These are phyloP conservation scores for Leptothorax acervorum DNA, from an alignment of 2,888 invertebrate species.

Conservation along the genomic window DNA sequence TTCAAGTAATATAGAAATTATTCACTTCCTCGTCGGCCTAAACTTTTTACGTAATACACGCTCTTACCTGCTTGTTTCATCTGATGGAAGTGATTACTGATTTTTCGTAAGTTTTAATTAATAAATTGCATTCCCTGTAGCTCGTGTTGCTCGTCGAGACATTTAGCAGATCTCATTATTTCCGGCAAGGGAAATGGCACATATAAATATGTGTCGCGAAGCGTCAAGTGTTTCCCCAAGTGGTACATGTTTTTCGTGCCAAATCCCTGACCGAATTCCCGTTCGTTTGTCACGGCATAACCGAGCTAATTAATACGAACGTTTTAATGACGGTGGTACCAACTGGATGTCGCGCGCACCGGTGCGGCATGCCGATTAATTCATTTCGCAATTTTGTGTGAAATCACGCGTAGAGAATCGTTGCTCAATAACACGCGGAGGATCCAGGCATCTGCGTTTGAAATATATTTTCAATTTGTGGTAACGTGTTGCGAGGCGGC, in stretches of 20 bases:
- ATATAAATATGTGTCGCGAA: conserved; percentile 17
- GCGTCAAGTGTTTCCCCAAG: neutral
- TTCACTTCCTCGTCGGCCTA: neutral
- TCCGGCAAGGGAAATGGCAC: neutral
- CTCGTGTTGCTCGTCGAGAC: neutral
- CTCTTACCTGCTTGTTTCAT: neutral
- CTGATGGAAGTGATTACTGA: neutral
- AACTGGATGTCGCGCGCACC: conserved; percentile 30
- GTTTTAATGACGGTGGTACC: conserved; percentile 49
- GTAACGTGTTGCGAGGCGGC: neutral
- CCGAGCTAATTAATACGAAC: conserved; percentile 57
- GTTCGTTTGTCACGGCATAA: conserved; percentile 36
- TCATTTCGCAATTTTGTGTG: conserved; percentile 42
- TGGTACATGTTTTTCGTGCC: neutral
- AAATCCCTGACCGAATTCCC: conserved; percentile 53
- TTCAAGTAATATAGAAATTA: conserved; percentile 3
- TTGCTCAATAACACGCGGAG: conserved; percentile 35
- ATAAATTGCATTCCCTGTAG: neutral
- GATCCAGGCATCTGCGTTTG: neutral
- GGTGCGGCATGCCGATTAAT: conserved; percentile 50
- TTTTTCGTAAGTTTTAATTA: conserved; percentile 10
- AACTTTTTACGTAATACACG: neutral
- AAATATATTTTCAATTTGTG: conserved; percentile 34
- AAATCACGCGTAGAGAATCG: conserved; percentile 38
- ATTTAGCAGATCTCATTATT: neutral